Conservation (phyloP, 2,888 invertebrate species). For the Dicranocentrus wangi region DNA sequence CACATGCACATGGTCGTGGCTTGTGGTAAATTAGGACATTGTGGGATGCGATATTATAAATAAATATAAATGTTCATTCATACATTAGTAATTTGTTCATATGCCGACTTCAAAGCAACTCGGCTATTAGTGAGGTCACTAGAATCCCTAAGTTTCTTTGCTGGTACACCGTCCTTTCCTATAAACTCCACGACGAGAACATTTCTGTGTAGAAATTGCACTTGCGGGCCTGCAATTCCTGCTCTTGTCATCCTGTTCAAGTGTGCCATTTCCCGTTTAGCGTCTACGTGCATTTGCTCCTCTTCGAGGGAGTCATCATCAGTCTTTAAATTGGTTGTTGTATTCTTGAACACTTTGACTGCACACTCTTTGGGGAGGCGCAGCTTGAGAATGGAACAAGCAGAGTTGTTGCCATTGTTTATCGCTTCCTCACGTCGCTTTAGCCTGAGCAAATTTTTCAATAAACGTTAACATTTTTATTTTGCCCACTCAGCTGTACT, state of each 20-base stretch:
- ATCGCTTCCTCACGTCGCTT: constrained; percentile 36
- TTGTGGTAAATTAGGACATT: not conserved
- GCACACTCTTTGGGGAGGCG: constrained; percentile 76
- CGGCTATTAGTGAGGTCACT: constrained; percentile 76
- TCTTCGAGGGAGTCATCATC: constrained; percentile 78
- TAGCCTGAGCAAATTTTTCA: too few species aligned
- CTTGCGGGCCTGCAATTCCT: constrained; percentile 76
- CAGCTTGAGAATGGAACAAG: constrained; percentile 22
- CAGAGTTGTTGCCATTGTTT: not conserved
- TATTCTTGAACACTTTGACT: constrained; percentile 79
- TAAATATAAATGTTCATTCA: constrained; percentile 3
- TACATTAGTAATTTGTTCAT: constrained; percentile 76
- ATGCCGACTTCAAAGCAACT: constrained; percentile 75
- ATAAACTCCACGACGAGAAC: constrained; percentile 79
- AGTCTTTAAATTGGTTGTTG: constrained; percentile 77
- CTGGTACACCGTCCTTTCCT: constrained; percentile 77
- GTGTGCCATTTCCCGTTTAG: constrained; percentile 79
- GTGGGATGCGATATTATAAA: not conserved
- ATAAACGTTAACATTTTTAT: not conserved
- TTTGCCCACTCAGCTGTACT: not conserved
- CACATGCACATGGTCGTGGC: too few species aligned
- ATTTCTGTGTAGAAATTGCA: constrained; percentile 77
- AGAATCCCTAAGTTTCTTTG: constrained; percentile 78
- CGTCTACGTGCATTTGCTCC: constrained; percentile 83
- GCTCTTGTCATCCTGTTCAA: constrained; percentile 76